Evolutionary conservation across 2,113 vertebrate species (phyloP), one percentile per base, ranked within the genome.

Genomic region (Sterrhoptilus dennistouni): DNA sequence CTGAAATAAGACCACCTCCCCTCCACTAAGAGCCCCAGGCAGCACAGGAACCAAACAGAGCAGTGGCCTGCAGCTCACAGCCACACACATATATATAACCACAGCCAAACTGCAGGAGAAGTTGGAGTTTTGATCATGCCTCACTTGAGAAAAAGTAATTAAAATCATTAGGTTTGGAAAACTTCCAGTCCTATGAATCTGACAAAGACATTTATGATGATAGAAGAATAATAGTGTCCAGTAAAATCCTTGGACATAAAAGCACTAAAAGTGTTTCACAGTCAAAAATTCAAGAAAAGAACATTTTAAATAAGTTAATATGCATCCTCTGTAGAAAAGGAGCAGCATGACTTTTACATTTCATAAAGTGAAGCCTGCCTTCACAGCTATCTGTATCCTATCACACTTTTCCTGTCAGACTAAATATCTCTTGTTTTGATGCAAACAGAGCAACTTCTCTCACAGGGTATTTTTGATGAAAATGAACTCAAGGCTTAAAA

Each of bases 221-320:
- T 91, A 86, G 88, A 94, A 83, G 56, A 94, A 93, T 89, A 94
- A 96, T 82, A 86, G 90, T 50, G 72, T 78, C 72, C 88, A 83
- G 68, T 83, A 89, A 94, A 94, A 93, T 53, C 69, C 56, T 70
- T 65, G 40, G 40, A 78, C 31, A 42, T 82, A 94, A 95, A 96
- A 93, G 79, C 72, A 57, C 45, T 85, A 59, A 13, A 92, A 84
- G 64, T 85, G 40, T 84, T 96, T 96, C 94, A 94, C 28, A 54
- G 57, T 17, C 53, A 84, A 85, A 92, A 92, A 75, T 52, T 69
- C 25, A 60, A 88, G 52, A 40, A 35, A 95, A 85, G 82, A 90
- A 42, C 27, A 86, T 81, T 84, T 94, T 54, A 86, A 87, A 66
- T 31, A 57, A 68, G 42, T 70, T 76, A 69, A 88, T 13, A 23